Conservation (phyloP, 2,797 vertebrate species). For the Paramormyrops hopkinsi region DNA sequence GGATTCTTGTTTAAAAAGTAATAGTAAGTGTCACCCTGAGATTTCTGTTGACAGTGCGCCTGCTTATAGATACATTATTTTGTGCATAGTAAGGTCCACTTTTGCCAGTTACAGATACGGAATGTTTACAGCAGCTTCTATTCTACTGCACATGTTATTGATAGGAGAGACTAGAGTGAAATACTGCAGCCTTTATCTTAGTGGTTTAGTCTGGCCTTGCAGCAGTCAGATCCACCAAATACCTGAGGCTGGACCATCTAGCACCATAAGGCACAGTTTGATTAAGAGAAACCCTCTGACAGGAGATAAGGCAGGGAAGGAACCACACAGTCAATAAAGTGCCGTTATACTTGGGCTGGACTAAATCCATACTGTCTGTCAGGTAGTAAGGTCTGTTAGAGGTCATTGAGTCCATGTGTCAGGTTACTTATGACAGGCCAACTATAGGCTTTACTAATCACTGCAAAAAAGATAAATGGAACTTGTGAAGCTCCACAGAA, state of each 20-base stretch:
- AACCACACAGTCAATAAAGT: neutral
- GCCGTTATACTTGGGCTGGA: neutral
- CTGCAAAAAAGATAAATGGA: neutral
- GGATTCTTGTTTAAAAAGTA: neutral
- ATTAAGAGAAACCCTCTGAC: slow-evolving; percentile 1
- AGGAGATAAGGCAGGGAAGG: neutral
- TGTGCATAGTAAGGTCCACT: neutral
- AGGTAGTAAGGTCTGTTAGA: neutral
- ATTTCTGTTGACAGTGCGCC: neutral
- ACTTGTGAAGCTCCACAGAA: neutral
- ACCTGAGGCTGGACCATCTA: neutral
- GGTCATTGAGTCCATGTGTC: slow-evolving; percentile 10
- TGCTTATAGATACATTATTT: neutral
- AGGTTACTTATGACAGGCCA: neutral
- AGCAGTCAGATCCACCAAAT: neutral
- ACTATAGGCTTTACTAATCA: neutral
- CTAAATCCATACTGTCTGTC: neutral
- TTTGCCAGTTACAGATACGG: neutral
- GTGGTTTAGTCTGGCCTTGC: neutral
- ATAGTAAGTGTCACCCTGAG: neutral
- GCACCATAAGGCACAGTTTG: neutral
- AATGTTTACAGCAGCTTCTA: neutral
- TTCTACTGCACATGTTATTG: neutral
- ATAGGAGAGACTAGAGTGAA: neutral
- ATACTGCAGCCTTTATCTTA: neutral